Percentiles rank a stretch among this genome's conserved stretches.
Evolutionary conservation across 2,113 vertebrate species (phyloP).

Genomic region (Petroica traversi): DNA sequence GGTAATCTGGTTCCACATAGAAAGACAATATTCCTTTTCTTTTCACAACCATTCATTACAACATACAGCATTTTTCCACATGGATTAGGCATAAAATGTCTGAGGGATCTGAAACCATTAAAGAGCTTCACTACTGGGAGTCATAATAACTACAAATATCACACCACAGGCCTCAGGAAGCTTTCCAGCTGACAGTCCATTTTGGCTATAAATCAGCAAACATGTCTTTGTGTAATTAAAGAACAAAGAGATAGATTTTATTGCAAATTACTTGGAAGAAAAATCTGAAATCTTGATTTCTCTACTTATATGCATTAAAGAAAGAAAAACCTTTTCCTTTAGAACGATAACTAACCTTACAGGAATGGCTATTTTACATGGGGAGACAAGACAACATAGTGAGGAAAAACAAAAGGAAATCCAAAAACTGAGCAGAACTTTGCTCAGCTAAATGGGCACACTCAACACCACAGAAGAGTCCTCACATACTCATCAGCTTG

Average conservation of each 20-base stretch:
- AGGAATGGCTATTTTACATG: background rate
- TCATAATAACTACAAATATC: background rate
- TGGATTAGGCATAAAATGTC: background rate
- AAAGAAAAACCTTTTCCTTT: background rate
- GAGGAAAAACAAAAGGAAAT: background rate
- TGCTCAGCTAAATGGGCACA: background rate
- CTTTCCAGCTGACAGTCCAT: background rate
- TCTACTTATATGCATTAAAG: background rate
- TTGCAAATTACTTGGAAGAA: background rate
- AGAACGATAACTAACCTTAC: background rate
- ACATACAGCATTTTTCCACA: background rate
- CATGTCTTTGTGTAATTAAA: background rate
- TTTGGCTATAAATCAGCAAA: background rate
- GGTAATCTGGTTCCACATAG: background rate
- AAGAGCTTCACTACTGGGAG: background rate
- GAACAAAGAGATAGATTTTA: background rate
- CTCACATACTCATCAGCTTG: background rate
- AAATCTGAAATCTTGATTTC: background rate
- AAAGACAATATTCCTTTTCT: background rate
- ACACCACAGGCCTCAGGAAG: background rate
- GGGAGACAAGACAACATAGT: background rate
- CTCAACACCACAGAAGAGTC: background rate
- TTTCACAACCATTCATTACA: background rate
- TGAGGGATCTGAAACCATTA: background rate
- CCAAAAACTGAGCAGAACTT: background rate